Evolutionary conservation across 2,797 vertebrate genomes (phyloP).

Genomic region (Platyrinchus mystaceus): DNA sequence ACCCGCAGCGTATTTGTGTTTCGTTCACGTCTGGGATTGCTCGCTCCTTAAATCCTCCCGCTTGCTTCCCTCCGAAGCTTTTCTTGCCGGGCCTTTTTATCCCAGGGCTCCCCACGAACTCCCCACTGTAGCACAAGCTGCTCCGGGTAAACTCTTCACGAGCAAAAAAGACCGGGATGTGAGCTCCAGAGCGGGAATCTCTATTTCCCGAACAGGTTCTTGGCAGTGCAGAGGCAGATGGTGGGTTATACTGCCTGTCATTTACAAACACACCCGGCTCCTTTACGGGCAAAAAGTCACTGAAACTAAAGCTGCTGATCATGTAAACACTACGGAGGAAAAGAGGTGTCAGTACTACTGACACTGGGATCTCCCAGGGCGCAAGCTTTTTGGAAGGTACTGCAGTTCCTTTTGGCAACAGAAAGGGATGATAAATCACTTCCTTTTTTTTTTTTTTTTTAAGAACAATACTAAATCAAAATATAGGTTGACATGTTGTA

Average conservation of each 20-base stretch:
- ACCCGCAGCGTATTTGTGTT: conserved; percentile 37
- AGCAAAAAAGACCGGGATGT: background rate
- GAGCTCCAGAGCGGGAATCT: background rate
- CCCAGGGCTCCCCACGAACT: background rate
- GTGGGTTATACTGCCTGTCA: background rate
- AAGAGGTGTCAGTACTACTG: background rate
- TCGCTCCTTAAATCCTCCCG: background rate
- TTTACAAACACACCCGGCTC: background rate
- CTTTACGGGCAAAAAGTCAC: background rate
- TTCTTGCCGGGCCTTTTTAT: background rate
- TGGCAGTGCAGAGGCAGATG: background rate
- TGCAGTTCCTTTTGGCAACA: background rate
- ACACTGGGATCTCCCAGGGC: background rate
- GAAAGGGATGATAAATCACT: background rate
- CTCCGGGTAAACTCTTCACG: background rate
- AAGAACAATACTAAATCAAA: background rate
- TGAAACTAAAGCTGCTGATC: background rate
- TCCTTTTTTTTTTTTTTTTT: background rate
- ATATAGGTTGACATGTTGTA: background rate
- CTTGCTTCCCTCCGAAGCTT: conserved; percentile 11
- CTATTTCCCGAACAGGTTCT: background rate
- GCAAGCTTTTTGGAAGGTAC: background rate
- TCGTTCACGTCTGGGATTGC: conserved; percentile 6
- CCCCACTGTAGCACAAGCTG: background rate
- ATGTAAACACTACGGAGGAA: background rate